Conservation (phyloP, 30 jellyfish, hydroid and myxozoan species). For the Catostylus mosaicus region DNA sequence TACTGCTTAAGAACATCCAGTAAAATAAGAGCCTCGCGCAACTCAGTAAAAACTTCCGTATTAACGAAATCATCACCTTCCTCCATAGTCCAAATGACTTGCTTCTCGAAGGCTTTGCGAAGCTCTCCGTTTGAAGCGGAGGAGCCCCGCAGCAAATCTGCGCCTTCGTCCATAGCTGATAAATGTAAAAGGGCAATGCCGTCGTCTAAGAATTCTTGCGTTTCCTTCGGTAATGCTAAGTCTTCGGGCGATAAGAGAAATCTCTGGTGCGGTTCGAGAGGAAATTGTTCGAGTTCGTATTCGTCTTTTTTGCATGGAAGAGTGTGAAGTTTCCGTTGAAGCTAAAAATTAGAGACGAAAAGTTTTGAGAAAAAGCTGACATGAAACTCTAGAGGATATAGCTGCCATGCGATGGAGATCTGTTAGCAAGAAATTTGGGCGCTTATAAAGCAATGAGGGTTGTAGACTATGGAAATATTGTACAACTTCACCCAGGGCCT, state of each 20-base stretch:
- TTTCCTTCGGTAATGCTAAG: conserved; percentile 56
- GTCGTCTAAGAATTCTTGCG: conserved; percentile 59
- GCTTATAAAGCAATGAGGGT: too few relatives aligned
- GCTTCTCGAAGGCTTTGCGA: conserved; percentile 83
- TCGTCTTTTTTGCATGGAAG: conserved; percentile 56
- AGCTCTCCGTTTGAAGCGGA: conserved; percentile 34
- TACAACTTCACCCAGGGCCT: too few relatives aligned
- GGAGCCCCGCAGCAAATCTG: conserved; percentile 19
- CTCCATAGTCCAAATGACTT: conserved; percentile 97
- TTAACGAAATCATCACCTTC: conserved; percentile 97
- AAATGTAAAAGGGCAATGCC: conserved; percentile 86
- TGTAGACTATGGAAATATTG: too few relatives aligned
- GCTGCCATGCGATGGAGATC: too few relatives aligned
- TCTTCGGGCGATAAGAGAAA: conserved; percentile 58
- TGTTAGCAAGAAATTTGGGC: too few relatives aligned
- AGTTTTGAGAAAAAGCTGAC: too few relatives aligned
- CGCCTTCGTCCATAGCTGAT: conserved; percentile 50
- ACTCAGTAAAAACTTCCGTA: conserved; percentile 85
- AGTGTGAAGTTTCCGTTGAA: conserved; percentile 75
- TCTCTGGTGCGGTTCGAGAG: conserved; percentile 36
- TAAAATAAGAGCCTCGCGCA: conserved; percentile 87
- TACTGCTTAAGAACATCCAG: conserved; percentile 90
- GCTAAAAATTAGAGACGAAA: conserved; percentile 57
- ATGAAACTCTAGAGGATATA: too few relatives aligned
- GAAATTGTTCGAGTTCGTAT: conserved; percentile 90